These are phyloP conservation scores for Araneus ventricosus DNA, from an alignment of 1,140 invertebrate species.

Conservation along the genomic window DNA sequence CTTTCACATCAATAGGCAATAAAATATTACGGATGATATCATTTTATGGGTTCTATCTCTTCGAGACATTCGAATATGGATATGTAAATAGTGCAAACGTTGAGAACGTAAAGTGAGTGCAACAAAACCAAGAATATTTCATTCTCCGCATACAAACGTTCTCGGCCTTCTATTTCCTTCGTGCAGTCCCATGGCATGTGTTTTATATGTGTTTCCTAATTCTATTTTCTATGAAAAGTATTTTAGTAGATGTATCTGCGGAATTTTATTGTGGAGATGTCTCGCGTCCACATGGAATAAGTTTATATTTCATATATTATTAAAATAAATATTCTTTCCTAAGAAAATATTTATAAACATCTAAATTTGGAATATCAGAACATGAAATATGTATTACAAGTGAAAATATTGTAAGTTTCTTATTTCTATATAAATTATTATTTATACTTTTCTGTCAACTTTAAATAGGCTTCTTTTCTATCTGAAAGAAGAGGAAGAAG, in stretches of 20 bases:
- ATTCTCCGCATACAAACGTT: neutral
- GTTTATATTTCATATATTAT: too few species aligned
- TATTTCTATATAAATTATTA: too few species aligned
- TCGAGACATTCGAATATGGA: neutral
- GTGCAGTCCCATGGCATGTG: neutral
- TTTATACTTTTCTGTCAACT: too few species aligned
- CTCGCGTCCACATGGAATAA: neutral
- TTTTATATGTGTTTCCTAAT: neutral
- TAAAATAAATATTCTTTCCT: too few species aligned
- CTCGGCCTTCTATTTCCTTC: neutral
- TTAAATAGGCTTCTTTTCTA: too few species aligned
- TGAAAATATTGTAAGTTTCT: too few species aligned
- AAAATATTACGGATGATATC: constrained; percentile 46
- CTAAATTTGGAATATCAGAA: too few species aligned
- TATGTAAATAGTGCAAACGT: constrained; percentile 40
- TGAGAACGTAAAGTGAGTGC: neutral
- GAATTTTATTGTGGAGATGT: neutral
- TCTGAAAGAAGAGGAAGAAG: too few species aligned
- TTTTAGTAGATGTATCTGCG: neutral
- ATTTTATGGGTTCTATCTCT: constrained; percentile 42
- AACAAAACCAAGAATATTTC: constrained; percentile 19
- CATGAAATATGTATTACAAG: too few species aligned
- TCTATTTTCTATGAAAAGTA: neutral
- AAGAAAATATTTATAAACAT: too few species aligned
- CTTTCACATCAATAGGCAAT: constrained; percentile 46